Conservation (phyloP, 2,797 vertebrate species). For the Diplodus sargus region DNA sequence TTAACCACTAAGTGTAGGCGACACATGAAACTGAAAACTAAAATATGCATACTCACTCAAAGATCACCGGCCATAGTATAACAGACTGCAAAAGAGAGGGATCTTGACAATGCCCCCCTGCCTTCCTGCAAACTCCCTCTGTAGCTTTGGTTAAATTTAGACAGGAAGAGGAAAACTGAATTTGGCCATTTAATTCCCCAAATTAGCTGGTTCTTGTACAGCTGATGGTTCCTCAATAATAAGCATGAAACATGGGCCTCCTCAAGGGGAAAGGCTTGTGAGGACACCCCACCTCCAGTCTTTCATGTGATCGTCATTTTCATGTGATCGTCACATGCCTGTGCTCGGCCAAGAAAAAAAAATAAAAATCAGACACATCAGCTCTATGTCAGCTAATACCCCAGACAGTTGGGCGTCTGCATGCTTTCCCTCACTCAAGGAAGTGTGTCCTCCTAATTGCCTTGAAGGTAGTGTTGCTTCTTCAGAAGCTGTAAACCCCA, state of each 20-base stretch:
- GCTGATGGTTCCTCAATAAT: neutral
- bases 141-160: conserved; percentile 25
- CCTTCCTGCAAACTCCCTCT: too few relatives aligned
- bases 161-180: neutral
- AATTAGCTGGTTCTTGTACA: neutral
- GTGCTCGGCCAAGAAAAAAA: neutral
- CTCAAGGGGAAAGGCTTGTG: neutral
- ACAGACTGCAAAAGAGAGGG: too few relatives aligned
- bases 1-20: too few relatives aligned
- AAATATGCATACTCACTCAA: too few relatives aligned
- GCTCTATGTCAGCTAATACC: conserved; percentile 23
- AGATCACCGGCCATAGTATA: too few relatives aligned
- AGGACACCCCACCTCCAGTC: neutral
- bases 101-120: too few relatives aligned
- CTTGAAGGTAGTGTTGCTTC: conserved; percentile 50
- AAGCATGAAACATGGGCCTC: neutral
- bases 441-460: conserved; percentile 66
- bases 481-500: conserved; percentile 62
- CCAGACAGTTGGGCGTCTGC: conserved; percentile 23
- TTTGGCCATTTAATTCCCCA: conserved; percentile 1
- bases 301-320: conserved; percentile 1
- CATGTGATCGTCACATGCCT: conserved; percentile 3
- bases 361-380: conserved; percentile 28
- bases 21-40: too few relatives aligned
- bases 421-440: conserved; percentile 40